A percentile compares a stretch with the other conserved stretches of the same genome.
phyloP scores from a whole-genome alignment of 2,113 vertebrate species.

The Mirza zaza region DNA sequence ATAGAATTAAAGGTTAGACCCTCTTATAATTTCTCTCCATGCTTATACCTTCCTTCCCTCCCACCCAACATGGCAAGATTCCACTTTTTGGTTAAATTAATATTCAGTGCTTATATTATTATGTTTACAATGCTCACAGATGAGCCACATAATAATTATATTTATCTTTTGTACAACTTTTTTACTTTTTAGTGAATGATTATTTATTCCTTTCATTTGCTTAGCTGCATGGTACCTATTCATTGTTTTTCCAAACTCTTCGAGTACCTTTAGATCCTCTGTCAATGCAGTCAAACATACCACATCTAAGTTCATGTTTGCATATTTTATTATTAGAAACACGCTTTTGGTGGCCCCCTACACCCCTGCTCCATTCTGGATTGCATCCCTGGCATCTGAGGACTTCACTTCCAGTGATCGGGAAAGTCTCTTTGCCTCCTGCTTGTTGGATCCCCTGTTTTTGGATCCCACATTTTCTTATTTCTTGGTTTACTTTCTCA shows the following conservation, averaged over 20 bases:
- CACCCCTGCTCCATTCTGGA: neutral
- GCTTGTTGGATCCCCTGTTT: neutral
- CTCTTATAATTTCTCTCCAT: neutral
- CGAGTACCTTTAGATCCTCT: neutral
- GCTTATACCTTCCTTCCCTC: neutral
- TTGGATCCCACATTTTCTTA: neutral
- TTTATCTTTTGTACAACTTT: neutral
- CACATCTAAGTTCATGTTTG: neutral
- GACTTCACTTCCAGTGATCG: accelerated
- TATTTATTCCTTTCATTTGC: neutral
- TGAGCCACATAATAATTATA: neutral
- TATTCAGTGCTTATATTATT: neutral
- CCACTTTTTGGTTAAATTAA: neutral
- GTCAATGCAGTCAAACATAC: neutral
- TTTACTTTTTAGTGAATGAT: neutral
- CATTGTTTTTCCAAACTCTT: neutral
- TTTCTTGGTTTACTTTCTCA: neutral
- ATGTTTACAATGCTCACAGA: neutral
- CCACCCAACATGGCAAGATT: neutral
- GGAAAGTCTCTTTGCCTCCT: neutral
- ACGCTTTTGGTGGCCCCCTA: neutral
- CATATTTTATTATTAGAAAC: neutral
- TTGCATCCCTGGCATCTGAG: accelerated
- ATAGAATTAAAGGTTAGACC: neutral
- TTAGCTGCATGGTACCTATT: neutral